Conservation (phyloP, 2,113 vertebrate genomes). For the Microcebus ravelobensis region DNA sequence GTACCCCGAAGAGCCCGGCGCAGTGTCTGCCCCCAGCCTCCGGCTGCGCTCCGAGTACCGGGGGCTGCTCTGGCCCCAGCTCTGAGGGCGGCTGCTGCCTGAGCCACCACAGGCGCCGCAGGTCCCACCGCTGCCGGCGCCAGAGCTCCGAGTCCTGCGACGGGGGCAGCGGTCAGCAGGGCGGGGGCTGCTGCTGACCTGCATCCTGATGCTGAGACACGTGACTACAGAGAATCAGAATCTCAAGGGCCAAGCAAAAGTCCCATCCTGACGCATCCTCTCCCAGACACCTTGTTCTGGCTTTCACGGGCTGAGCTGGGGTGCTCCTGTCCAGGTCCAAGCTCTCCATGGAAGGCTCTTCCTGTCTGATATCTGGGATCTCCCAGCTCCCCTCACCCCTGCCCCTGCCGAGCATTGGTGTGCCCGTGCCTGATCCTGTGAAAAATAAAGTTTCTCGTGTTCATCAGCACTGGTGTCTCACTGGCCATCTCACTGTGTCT, state of each 20-base stretch:
- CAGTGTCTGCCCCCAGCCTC: not conserved
- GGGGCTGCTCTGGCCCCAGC: not conserved
- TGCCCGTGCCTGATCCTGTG: not conserved
- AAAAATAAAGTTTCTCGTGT: not conserved
- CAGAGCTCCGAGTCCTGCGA: not conserved
- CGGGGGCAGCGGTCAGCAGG: not conserved
- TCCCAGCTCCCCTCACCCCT: too few species aligned
- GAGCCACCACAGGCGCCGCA: not conserved
- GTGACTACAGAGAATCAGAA: not conserved
- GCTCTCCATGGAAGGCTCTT: too few species aligned
- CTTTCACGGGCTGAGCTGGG: not conserved
- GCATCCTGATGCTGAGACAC: not conserved
- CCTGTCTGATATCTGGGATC: too few species aligned
- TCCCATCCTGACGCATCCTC: accelerated
- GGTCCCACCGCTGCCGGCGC: not conserved
- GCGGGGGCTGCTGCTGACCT: not conserved
- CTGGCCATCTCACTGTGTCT: not conserved
- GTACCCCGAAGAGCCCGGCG: not conserved
- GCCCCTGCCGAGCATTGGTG: not conserved
- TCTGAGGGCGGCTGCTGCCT: not conserved
- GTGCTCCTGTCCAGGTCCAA: too few species aligned
- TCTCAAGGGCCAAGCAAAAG: not conserved
- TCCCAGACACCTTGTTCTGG: accelerated
- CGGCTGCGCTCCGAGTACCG: not conserved
- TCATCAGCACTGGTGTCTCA: not conserved